Base-by-base conservation (phyloP, 2,888 invertebrate genomes). In the Lysandra coridon region DNA sequence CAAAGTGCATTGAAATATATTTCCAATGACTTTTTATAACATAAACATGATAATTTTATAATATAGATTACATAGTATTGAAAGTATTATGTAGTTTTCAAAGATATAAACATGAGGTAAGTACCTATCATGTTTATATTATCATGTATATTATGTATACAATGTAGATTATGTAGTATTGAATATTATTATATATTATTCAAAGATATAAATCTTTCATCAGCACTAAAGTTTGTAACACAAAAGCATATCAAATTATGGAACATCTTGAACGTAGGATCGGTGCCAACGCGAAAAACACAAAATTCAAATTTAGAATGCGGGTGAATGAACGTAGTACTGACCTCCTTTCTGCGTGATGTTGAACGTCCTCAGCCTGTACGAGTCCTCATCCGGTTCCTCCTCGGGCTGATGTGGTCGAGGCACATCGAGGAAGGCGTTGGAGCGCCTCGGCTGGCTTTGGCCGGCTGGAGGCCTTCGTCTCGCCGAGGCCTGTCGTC, bases 351-450 rank as follows among this genome's bases (percentile, higher is more conserved):
- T 99, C 86, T 97, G 96, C 85, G 98, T 97, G 93, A 97, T 97
- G 93, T 98, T 98, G 95, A 99, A 99, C 84, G 98, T 98, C 86
- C 99, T 96, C 86, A 99, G 96, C 83, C 98, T 96, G 93, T 98
- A 98, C 82, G 97, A 97, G 91, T 98, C 98, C 86, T 98, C 98
- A 86, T 98, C 98, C 79, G 97, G 97, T 82, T 96, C 96, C 44
- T 96, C 95, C 73, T 95, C 95, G 1, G 91, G 88, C 79, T 92
- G 93, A 79, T 88, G 87, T 69, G 85, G 85, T 81, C 88, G 87
- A 0, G 97, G 97, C 40, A 97, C 97, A 87, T 97, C 97, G 81
- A 97, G 93, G 91, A 97, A 97, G 77, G 97, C 96, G 82, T 96
- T 96, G 83, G 96, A 96, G 87, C 97, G 96, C 79, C 97, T 94